Percentiles rank a stretch among this genome's conserved stretches.
These are phyloP conservation scores for Trinorchestia longiramus DNA, from an alignment of 1,140 invertebrate genomes.

Conservation along the genomic window DNA sequence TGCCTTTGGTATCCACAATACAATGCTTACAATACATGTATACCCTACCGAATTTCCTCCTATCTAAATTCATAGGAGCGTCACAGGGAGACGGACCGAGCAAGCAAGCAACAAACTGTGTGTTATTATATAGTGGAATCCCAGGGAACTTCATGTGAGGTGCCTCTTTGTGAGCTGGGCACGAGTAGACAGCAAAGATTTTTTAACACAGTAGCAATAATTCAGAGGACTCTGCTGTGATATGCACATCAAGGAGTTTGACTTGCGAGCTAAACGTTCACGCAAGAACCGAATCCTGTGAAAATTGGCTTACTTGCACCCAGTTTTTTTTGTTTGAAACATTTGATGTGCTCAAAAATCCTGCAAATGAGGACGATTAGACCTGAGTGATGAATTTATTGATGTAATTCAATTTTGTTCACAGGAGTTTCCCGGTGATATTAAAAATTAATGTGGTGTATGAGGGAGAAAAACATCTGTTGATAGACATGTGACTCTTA, in stretches of 20 bases:
- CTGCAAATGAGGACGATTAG: not conserved
- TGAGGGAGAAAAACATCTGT: not conserved
- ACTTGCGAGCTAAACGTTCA: not conserved
- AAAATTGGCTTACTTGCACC: not conserved
- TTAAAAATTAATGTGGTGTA: not conserved
- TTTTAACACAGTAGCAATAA: not conserved
- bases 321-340: too few species aligned
- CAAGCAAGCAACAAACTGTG: too few species aligned
- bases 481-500: not conserved
- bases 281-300: not conserved
- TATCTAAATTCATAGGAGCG: too few species aligned
- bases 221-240: too few species aligned
- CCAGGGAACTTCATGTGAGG: too few species aligned
- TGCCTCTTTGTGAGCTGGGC: too few species aligned
- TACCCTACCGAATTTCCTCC: too few species aligned
- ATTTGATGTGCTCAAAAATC: not conserved
- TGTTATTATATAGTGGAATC: too few species aligned
- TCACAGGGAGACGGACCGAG: too few species aligned
- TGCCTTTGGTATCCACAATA: too few species aligned
- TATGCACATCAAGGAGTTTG: not conserved
- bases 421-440: not conserved
- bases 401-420: not conserved
- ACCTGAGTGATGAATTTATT: not conserved
- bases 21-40: too few species aligned
- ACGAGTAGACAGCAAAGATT: too few species aligned